A percentile compares a stretch with the other conserved stretches of the same genome.
Conservation (phyloP, 2,888 invertebrate species). For the Seira sanloemensis region DNA sequence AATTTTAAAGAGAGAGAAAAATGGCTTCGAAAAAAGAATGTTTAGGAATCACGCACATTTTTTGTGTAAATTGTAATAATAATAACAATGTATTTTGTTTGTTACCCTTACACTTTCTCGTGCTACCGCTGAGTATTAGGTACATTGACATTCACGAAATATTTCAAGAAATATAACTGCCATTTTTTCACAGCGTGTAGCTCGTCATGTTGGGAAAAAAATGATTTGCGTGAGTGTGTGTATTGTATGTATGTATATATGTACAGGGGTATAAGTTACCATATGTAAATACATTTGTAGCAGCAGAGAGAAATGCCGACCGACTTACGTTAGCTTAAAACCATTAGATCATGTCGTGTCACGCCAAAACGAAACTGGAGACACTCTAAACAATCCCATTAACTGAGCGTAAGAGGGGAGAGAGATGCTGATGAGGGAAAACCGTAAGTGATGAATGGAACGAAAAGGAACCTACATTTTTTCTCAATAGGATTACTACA, state of each 20-base stretch:
- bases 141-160: neutral
- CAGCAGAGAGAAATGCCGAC: neutral
- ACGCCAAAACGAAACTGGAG: no score
- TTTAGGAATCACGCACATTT: neutral
- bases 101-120: neutral
- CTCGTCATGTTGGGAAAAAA: neutral
- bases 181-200: slow-evolving; percentile 34
- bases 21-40: neutral
- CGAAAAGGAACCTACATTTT: no score
- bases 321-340: no score
- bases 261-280: no score
- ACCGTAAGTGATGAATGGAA: no score
- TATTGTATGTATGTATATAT: no score
- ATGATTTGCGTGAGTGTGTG: neutral
- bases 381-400: no score
- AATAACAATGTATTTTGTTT: neutral
- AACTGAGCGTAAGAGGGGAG: no score
- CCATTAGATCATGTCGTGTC: no score
- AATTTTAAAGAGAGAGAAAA: neutral
- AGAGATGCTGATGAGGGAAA: no score
- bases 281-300: neutral
- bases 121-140: neutral
- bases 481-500: no score
- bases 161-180: slow-evolving; percentile 46
- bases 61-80: neutral